Evolutionary conservation across 2,797 vertebrate genomes (phyloP).

Genomic region (Australoheros facetus): DNA sequence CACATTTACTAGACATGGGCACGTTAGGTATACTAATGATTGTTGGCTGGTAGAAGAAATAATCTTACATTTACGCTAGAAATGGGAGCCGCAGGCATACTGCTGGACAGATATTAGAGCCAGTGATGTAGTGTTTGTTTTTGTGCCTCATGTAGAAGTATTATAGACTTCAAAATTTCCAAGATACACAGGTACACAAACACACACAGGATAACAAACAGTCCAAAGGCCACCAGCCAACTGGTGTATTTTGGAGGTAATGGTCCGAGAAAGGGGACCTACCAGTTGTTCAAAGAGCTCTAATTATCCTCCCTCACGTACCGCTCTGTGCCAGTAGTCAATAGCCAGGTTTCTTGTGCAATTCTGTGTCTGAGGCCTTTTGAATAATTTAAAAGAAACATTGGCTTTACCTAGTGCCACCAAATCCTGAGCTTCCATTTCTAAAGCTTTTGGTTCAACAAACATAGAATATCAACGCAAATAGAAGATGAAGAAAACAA

Average conservation of each 20-base stretch:
- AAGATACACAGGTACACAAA: neutral
- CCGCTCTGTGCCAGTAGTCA: neutral
- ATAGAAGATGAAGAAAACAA: neutral
- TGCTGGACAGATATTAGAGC: constrained; percentile 9
- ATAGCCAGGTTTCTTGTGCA: neutral
- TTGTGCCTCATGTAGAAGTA: constrained; percentile 13
- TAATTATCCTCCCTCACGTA: constrained; percentile 48
- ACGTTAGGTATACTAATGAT: constrained; percentile 11
- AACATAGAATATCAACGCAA: neutral
- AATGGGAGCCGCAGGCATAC: constrained; percentile 29
- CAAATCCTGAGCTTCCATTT: neutral
- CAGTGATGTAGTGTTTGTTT: neutral
- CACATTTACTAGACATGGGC: constrained; percentile 25
- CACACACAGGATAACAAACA: constrained; percentile 18
- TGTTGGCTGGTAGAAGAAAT: constrained; percentile 41
- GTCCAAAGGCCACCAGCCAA: constrained; percentile 38
- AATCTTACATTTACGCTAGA: constrained; percentile 43
- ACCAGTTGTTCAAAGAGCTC: constrained; percentile 30
- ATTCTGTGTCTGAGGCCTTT: neutral
- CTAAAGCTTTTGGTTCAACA: neutral
- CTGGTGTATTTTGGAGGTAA: constrained; percentile 43
- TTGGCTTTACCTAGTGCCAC: neutral
- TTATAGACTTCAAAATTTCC: constrained; percentile 6
- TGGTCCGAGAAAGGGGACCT: constrained; percentile 33
- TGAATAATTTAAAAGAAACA: neutral